phyloP scores from a whole-genome alignment of 2,113 vertebrate species.

The Sinocyclocheilus grahami region DNA sequence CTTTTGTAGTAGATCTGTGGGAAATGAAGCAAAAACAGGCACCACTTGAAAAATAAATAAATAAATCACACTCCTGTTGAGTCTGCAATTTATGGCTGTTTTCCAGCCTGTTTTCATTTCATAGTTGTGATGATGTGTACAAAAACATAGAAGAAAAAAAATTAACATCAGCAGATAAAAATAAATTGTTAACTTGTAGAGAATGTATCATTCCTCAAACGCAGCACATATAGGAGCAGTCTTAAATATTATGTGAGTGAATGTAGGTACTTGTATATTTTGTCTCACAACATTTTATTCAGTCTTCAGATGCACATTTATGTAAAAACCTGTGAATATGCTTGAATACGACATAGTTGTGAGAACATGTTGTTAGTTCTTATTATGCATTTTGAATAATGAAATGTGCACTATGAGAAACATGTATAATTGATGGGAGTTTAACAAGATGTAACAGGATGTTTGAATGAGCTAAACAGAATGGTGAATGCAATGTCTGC shows the following conservation, averaged over 20 bases:
- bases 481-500: background rate
- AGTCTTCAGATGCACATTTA: background rate
- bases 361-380: background rate
- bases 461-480: slow-evolving; percentile 6
- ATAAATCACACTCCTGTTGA: background rate
- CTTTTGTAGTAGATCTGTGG: background rate
- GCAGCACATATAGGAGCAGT: too few relatives aligned
- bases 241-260: too few relatives aligned
- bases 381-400: background rate
- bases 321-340: background rate
- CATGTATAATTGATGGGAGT: slow-evolving; percentile 39
- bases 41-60: background rate
- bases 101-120: background rate
- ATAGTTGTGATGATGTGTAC: background rate
- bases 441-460: slow-evolving; percentile 33
- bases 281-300: background rate
- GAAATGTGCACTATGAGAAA: slow-evolving; percentile 7
- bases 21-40: background rate
- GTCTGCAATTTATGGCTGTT: background rate
- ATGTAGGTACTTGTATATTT: background rate
- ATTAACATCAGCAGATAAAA: background rate
- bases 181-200: background rate
- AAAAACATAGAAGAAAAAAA: background rate
- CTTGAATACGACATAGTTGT: background rate
- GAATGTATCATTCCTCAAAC: background rate